Evolutionary conservation across 2,888 invertebrate species (phyloP).

Genomic region (Masnerella sp.): DNA sequence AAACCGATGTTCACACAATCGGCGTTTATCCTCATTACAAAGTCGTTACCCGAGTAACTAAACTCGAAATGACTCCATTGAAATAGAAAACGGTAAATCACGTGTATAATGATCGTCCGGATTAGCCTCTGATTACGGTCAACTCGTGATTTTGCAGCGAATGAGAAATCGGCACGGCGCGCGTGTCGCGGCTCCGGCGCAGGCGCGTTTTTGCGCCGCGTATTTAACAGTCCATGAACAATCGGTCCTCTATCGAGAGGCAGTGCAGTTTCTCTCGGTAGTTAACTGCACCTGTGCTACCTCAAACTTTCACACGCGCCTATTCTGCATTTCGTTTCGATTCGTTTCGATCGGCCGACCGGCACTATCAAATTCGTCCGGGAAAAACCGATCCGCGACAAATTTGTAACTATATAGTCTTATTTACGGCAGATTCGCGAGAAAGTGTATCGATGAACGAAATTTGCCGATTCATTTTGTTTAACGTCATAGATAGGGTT

Average conservation of each 20-base stretch:
- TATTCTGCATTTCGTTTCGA: slow-evolving; percentile 26
- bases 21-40: too few species aligned
- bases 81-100: slow-evolving; percentile 29
- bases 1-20: too few species aligned
- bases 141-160: slow-evolving; percentile 25
- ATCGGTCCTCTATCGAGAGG: slow-evolving; percentile 48
- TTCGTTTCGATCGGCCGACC: too few species aligned
- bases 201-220: slow-evolving; percentile 33
- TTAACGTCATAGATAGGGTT: too few species aligned
- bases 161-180: slow-evolving; percentile 39
- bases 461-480: too few species aligned
- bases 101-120: slow-evolving; percentile 19
- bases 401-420: too few species aligned
- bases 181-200: slow-evolving; percentile 38
- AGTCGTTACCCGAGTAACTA: slow-evolving; percentile 12
- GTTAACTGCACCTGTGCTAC: slow-evolving; percentile 44
- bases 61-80: slow-evolving; percentile 16
- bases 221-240: slow-evolving; percentile 53
- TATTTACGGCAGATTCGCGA: too few species aligned
- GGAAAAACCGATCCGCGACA: too few species aligned
- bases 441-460: too few species aligned
- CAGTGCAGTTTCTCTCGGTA: slow-evolving; percentile 42
- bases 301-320: slow-evolving; percentile 52
- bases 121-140: slow-evolving; percentile 28
- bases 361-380: too few species aligned